A percentile compares a stretch with the other conserved stretches of the same genome.
phyloP scores from a whole-genome alignment of 2,888 invertebrate species.

The Noctua janthe region DNA sequence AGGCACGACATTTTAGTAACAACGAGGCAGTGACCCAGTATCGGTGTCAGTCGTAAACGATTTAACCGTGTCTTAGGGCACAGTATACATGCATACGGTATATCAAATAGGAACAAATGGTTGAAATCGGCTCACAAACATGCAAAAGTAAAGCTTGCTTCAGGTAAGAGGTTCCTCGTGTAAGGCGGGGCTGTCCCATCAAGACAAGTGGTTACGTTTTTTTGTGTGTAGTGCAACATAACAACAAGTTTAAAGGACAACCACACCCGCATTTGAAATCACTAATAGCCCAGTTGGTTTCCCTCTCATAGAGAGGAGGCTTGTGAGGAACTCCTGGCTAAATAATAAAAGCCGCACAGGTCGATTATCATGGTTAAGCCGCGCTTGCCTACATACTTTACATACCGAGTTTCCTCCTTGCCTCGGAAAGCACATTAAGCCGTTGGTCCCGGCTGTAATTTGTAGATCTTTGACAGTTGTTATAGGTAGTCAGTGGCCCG shows the following conservation, averaged over 20 bases:
- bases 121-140: not conserved
- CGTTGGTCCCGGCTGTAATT: not conserved
- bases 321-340: not conserved
- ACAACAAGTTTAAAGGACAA: not conserved
- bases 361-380: not conserved
- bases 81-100: not conserved
- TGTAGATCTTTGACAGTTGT: not conserved
- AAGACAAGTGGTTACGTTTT: not conserved
- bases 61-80: slow-evolving; percentile 40
- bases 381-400: not conserved
- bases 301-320: not conserved
- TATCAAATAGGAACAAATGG: not conserved
- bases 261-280: not conserved
- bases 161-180: not conserved
- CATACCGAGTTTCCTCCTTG: not conserved
- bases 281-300: not conserved
- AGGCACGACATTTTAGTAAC: slow-evolving; percentile 29
- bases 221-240: not conserved
- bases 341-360: no score
- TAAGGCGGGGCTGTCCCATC: not conserved
- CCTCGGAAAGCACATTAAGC: not conserved
- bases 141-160: not conserved
- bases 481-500: not conserved
- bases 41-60: slow-evolving; percentile 31
- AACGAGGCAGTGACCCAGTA: slow-evolving; percentile 51